Evolutionary conservation across 1,140 invertebrate genomes (phyloP).

Genomic region (Papilio polytes): DNA sequence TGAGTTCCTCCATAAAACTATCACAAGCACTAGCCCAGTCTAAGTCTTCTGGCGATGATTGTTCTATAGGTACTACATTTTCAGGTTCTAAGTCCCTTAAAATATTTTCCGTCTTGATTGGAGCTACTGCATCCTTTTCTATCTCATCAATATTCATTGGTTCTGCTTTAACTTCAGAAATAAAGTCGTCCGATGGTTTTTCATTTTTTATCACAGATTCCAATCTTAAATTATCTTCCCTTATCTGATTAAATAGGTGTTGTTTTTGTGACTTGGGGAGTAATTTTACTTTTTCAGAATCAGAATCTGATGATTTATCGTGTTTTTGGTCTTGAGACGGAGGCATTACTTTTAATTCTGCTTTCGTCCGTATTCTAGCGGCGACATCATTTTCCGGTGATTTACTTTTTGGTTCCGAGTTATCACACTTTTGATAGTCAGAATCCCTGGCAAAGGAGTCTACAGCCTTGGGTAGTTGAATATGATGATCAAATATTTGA

Average conservation of each 20-base stretch:
- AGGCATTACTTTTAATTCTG: conserved; percentile 89
- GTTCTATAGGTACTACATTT: conserved; percentile 38
- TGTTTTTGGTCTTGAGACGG: conserved; percentile 69
- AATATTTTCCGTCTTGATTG: conserved; percentile 75
- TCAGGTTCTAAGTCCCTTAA: conserved; percentile 55
- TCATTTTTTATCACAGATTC: conserved; percentile 78
- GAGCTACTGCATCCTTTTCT: conserved; percentile 72
- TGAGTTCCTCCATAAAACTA: conserved; percentile 89
- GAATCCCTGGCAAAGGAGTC: conserved; percentile 75
- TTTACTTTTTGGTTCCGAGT: conserved; percentile 62
- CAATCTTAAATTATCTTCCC: conserved; percentile 75
- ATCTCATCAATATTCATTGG: conserved; percentile 81
- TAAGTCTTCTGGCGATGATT: conserved; percentile 70
- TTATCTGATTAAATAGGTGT: conserved; percentile 79
- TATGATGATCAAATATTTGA: conserved; percentile 83
- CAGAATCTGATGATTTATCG: conserved; percentile 52
- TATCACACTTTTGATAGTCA: conserved; percentile 65
- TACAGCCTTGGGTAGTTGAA: conserved; percentile 88
- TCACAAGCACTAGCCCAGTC: conserved; percentile 88
- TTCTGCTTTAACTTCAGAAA: conserved; percentile 74
- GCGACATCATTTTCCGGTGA: conserved; percentile 83
- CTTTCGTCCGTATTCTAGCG: conserved; percentile 92
- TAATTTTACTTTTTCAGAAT: conserved; percentile 61
- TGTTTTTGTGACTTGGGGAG: conserved; percentile 78
- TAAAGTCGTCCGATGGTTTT: conserved; percentile 48